Conservation (phyloP, 2,797 vertebrate species). For the Odontamblyopus rebecca region DNA sequence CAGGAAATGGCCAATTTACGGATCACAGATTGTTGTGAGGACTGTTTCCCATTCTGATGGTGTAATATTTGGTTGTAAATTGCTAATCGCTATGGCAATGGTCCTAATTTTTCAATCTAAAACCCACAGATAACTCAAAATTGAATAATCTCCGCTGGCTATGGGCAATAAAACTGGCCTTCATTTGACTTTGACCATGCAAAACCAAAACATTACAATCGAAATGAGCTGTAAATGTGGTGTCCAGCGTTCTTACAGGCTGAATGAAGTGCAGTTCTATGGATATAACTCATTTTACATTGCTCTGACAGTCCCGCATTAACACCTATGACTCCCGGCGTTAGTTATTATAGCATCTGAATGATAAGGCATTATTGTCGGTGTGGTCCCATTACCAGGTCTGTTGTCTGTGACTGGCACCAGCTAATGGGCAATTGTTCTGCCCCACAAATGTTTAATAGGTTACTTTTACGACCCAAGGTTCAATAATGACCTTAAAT, state of each 20-base stretch:
- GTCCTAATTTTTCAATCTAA: no score
- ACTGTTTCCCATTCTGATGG: no score
- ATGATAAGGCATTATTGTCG: constrained; percentile 17
- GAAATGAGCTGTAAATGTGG: background rate
- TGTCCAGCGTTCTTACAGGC: background rate
- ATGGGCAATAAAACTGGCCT: background rate
- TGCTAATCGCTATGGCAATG: no score
- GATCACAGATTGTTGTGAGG: no score
- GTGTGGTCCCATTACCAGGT: constrained; percentile 19
- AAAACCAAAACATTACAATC: constrained; percentile 15
- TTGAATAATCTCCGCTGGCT: no score
- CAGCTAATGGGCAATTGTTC: constrained; percentile 32
- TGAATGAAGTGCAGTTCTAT: background rate
- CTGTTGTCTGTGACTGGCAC: constrained; percentile 18
- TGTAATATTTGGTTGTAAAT: no score
- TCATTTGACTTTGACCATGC: background rate
- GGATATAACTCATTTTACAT: background rate
- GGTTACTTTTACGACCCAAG: constrained; percentile 34
- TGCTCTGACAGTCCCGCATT: background rate
- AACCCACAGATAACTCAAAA: no score
- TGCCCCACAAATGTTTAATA: constrained; percentile 37
- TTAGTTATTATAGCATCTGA: constrained; percentile 32
- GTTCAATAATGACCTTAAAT: constrained; percentile 28
- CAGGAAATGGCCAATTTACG: no score
- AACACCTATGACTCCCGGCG: constrained; percentile 6